Evolutionary conservation across 2,797 vertebrate genomes (phyloP).

Genomic region (Capromys pilorides): DNA sequence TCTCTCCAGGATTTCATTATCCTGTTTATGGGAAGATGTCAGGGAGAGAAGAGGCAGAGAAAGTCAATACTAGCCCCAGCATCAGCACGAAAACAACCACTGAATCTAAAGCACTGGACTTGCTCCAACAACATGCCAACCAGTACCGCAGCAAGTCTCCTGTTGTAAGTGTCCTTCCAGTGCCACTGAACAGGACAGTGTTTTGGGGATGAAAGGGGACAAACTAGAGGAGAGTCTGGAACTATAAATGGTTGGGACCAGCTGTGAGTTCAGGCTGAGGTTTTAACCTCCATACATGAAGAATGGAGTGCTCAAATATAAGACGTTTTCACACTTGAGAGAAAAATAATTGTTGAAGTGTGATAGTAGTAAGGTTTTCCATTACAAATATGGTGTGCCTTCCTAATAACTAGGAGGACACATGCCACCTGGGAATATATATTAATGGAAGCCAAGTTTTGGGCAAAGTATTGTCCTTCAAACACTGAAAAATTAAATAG

Average conservation of each 20-base stretch:
- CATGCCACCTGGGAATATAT: neutral
- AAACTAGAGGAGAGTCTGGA: conserved; percentile 49
- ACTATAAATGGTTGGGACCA: conserved; percentile 38
- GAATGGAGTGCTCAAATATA: conserved; percentile 59
- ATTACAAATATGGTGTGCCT: neutral
- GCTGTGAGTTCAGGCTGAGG: conserved; percentile 61
- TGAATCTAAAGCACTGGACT: conserved; percentile 93
- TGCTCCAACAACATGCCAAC: conserved; percentile 94
- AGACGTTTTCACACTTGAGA: conserved; percentile 18
- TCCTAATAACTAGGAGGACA: neutral
- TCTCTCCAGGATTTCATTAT: conserved; percentile 96
- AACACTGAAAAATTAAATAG: conserved; percentile 24
- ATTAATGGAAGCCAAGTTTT: conserved; percentile 6
- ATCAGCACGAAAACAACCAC: conserved; percentile 90
- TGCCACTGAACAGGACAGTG: conserved; percentile 55
- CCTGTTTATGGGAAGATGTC: conserved; percentile 98
- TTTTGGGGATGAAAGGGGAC: neutral
- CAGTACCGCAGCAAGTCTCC: conserved; percentile 96
- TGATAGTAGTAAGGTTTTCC: neutral
- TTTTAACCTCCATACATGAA: conserved; percentile 59
- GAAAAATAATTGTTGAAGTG: neutral
- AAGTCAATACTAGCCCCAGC: conserved; percentile 91
- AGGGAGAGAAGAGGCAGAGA: conserved; percentile 95
- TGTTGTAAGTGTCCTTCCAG: conserved; percentile 89
- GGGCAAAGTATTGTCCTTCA: neutral